Evolutionary conservation across 2,888 invertebrate genomes (phyloP).

Genomic region (Tetragonisca angustula): DNA sequence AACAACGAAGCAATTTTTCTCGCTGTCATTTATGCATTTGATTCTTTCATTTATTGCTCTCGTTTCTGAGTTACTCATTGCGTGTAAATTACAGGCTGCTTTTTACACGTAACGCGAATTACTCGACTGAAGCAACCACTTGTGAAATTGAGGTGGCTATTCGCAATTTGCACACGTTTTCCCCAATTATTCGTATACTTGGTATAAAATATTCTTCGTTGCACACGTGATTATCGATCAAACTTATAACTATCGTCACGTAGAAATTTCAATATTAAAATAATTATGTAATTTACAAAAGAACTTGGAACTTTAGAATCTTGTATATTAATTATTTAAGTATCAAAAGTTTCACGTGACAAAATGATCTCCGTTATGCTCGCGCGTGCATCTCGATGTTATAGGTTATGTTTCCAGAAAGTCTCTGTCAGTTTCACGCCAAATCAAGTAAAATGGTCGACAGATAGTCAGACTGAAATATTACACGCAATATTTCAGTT

Average conservation of each 20-base stretch:
- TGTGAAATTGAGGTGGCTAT: neutral
- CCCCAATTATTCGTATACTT: neutral
- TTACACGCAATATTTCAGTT: conserved; percentile 3
- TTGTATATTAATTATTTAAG: neutral
- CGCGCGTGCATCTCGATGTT: neutral
- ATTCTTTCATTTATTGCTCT: no score
- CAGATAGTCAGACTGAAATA: neutral
- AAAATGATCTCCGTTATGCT: neutral
- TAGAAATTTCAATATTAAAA: no score
- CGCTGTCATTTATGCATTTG: no score
- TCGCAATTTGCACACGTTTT: neutral
- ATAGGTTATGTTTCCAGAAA: no score
- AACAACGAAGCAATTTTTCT: no score
- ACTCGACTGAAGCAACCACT: neutral
- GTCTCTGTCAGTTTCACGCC: neutral
- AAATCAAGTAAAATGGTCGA: conserved; percentile 2
- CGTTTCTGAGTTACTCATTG: neutral
- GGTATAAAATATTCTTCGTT: neutral
- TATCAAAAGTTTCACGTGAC: neutral
- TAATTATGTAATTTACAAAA: no score
- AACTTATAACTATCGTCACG: neutral
- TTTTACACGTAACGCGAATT: neutral
- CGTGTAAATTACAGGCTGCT: neutral
- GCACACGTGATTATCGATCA: neutral
- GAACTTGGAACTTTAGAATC: neutral